A percentile compares a stretch with the other conserved stretches of the same genome.
phyloP scores from a whole-genome alignment of 2,888 invertebrate genomes.

The Pocota personata region DNA sequence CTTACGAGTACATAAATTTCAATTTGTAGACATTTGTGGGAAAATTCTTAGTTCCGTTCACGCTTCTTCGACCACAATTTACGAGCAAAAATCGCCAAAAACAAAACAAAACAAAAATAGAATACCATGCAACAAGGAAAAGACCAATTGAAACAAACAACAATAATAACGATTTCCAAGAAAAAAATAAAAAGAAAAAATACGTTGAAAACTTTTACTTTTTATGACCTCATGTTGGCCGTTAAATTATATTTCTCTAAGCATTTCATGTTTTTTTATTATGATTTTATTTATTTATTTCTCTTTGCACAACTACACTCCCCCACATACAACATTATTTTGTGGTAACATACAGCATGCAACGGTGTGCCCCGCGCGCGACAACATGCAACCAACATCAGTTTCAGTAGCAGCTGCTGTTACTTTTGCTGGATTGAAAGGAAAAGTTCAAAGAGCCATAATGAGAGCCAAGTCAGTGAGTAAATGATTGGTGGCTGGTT shows the following conservation, averaged over 20 bases:
- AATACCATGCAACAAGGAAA: neutral
- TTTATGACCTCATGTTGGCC: conserved; percentile 48
- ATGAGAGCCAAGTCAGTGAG: conserved; percentile 39
- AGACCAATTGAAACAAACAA: neutral
- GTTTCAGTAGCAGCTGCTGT: neutral
- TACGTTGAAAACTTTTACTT: conserved; percentile 60
- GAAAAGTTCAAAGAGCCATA: conserved; percentile 67
- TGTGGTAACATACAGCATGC: conserved; percentile 45
- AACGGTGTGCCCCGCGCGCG: conserved; percentile 6
- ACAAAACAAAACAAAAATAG: neutral
- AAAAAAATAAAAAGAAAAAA: conserved; percentile 17
- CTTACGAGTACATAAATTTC: too few species aligned
- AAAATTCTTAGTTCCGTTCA: neutral
- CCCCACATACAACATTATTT: conserved; percentile 20
- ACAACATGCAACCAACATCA: conserved; percentile 23
- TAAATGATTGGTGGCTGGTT: conserved; percentile 29
- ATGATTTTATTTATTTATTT: conserved; percentile 46
- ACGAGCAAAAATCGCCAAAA: neutral
- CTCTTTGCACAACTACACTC: conserved; percentile 36
- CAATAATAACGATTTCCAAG: neutral
- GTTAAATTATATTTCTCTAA: conserved; percentile 47
- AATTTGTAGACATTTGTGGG: neutral
- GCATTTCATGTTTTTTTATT: conserved; percentile 55
- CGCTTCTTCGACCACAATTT: neutral
- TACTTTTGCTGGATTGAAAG: conserved; percentile 55